Evolutionary conservation across 1,140 invertebrate species (phyloP).

Genomic region (Hypsibius dujardini): DNA sequence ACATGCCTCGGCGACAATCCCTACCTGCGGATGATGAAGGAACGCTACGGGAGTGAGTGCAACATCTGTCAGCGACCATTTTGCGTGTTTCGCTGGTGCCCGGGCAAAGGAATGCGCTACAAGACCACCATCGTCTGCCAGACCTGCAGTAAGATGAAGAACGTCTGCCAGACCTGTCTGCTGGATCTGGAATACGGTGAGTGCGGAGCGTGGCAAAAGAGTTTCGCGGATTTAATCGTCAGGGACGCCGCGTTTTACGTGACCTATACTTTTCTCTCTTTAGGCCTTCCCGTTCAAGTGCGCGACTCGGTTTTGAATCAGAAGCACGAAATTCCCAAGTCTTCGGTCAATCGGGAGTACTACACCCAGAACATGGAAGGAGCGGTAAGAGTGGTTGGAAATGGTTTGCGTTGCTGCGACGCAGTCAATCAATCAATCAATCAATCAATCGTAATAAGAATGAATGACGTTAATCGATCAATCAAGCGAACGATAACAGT

Average conservation of each 20-base stretch:
- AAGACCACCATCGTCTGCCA: constrained; percentile 99
- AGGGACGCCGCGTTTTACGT: neutral
- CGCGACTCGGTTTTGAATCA: constrained; percentile 85
- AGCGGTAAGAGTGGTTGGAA: constrained; percentile 38
- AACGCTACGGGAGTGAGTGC: constrained; percentile 94
- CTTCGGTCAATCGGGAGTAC: constrained; percentile 97
- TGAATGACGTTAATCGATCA: too few relatives aligned
- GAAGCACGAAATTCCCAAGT: constrained; percentile 81
- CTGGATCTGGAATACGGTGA: constrained; percentile 87
- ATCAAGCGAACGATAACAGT: too few relatives aligned
- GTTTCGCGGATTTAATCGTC: neutral
- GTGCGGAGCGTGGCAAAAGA: constrained; percentile 20
- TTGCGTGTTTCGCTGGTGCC: constrained; percentile 89
- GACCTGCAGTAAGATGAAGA: constrained; percentile 92
- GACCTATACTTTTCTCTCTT: constrained; percentile 20
- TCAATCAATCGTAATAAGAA: too few relatives aligned
- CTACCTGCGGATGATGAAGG: constrained; percentile 96
- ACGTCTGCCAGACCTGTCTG: constrained; percentile 97
- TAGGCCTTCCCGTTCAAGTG: constrained; percentile 49
- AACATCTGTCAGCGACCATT: constrained; percentile 96
- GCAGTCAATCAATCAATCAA: too few relatives aligned
- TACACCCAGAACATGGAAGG: constrained; percentile 87
- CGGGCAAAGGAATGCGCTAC: constrained; percentile 91
- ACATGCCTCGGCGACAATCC: constrained; percentile 98
- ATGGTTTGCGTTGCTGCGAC: too few relatives aligned